Evolutionary conservation across 2,888 invertebrate species (phyloP).

Genomic region (Aelia acuminata): DNA sequence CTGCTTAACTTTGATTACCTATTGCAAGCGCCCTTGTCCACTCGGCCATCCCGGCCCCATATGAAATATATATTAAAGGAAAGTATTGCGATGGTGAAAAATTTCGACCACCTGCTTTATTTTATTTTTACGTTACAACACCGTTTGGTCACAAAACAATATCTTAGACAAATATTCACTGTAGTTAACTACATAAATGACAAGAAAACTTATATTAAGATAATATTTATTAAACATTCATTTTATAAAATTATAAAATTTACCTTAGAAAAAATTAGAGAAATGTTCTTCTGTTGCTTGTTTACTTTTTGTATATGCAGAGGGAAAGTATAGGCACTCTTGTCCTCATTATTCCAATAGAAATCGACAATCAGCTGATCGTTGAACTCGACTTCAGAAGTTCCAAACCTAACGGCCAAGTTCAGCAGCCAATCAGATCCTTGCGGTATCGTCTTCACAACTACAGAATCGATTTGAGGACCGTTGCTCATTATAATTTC

Average conservation of each 20-base stretch:
- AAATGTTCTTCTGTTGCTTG: constrained; percentile 2
- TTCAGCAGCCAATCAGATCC: constrained; percentile 57
- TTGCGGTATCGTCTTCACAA: constrained; percentile 57
- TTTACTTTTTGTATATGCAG: not conserved
- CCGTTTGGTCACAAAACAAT: too few species aligned
- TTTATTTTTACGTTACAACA: too few species aligned
- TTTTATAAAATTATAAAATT: not conserved
- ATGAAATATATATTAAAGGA: too few species aligned
- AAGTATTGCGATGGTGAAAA: too few species aligned
- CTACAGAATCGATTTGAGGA: constrained; percentile 75
- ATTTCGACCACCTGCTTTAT: too few species aligned
- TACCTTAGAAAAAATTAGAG: not conserved
- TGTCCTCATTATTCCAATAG: not conserved
- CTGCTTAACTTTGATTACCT: too few species aligned
- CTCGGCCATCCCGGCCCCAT: too few species aligned
- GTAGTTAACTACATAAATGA: too few species aligned
- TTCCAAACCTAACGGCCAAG: constrained; percentile 53
- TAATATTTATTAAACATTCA: too few species aligned
- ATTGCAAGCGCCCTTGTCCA: too few species aligned
- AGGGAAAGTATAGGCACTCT: not conserved
- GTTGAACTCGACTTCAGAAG: not conserved
- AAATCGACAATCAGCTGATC: not conserved
- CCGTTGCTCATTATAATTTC: constrained; percentile 77
- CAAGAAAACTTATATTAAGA: too few species aligned
- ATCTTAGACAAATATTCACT: too few species aligned